Evolutionary conservation across 2,888 invertebrate genomes (phyloP), one percentile per base, ranked within the genome.

Genomic region (Eurytoma californica): DNA sequence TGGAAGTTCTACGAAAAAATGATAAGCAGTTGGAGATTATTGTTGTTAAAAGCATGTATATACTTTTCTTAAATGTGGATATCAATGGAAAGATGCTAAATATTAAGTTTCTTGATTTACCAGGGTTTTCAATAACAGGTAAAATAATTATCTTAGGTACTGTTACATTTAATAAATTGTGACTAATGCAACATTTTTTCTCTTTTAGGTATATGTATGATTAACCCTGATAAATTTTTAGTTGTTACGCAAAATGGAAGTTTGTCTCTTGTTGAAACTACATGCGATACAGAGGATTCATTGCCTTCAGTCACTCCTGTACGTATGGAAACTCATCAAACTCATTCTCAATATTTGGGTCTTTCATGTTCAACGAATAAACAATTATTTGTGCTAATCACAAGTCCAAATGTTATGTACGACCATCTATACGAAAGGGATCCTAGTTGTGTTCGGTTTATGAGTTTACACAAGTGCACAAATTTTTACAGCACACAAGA

Each of bases 351-450:
- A 39, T 89, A 86, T 82, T 79, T 89, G 3, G 90, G 90, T 4
- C 80, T 89, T 5, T 82, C 87, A 2, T 79, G 82, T 82, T 89
- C 90, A 1, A 79, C 74, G 49, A 90, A 85, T 74, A 82, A 82
- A 61, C 65, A 82, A 12, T 82, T 88, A 24, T 84, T 88, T 28
- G 49, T 84, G 5, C 85, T 85, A 65, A 76, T 89, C 28, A 87
- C 86, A 3, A 89, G 87, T 83, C 90, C 90, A 1, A 86, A 85
- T 70, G 80, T 79, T 5, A 81, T 84, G 20, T 88, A 88, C 76
- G 91, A 91, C 83, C 90, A 91, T 82, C 80, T 90, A 49, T 82
- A 86, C 3, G 82, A 84, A 66, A 85, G 88, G 13, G 90, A 91
- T 68, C 90, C 90, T 18, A 88, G 86, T 9, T 84, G 80, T 55